phyloP scores from a whole-genome alignment of 2,797 vertebrate species.

The Monodelphis domestica region DNA sequence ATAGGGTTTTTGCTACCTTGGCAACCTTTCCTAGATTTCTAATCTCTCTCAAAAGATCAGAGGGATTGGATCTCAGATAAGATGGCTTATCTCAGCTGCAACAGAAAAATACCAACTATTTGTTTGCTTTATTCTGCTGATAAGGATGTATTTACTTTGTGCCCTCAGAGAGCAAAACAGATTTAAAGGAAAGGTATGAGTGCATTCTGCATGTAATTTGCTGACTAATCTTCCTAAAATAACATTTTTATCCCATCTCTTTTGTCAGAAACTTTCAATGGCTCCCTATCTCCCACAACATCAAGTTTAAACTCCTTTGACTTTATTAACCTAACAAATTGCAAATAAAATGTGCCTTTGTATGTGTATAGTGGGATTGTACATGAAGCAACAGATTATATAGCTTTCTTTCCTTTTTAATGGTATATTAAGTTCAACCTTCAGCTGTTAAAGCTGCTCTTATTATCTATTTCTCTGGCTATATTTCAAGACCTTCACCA shows the following conservation, averaged over 20 bases:
- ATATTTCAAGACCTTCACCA: not conserved
- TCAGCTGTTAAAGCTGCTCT: not conserved
- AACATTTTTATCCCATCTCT: not conserved
- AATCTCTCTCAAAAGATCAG: constrained; percentile 62
- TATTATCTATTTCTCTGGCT: not conserved
- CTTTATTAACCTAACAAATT: not conserved
- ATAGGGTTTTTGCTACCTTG: constrained; percentile 75
- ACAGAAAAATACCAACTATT: constrained; percentile 45
- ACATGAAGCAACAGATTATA: not conserved
- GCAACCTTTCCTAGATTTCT: constrained; percentile 66
- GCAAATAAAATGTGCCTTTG: not conserved
- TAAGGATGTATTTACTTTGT: constrained; percentile 10
- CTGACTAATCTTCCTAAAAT: constrained; percentile 9
- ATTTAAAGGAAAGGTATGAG: constrained; percentile 19
- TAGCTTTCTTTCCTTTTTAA: not conserved
- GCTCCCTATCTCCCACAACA: not conserved
- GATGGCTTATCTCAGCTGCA: constrained; percentile 57
- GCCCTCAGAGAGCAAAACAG: constrained; percentile 32
- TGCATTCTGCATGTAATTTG: constrained; percentile 7
- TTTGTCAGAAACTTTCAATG: not conserved
- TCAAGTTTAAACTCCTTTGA: not conserved
- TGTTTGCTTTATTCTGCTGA: constrained; percentile 9
- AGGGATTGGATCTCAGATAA: constrained; percentile 62
- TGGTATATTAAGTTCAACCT: not conserved
- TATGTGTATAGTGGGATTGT: not conserved